phyloP scores from a whole-genome alignment of 2,888 invertebrate species.

The Syritta pipiens region DNA sequence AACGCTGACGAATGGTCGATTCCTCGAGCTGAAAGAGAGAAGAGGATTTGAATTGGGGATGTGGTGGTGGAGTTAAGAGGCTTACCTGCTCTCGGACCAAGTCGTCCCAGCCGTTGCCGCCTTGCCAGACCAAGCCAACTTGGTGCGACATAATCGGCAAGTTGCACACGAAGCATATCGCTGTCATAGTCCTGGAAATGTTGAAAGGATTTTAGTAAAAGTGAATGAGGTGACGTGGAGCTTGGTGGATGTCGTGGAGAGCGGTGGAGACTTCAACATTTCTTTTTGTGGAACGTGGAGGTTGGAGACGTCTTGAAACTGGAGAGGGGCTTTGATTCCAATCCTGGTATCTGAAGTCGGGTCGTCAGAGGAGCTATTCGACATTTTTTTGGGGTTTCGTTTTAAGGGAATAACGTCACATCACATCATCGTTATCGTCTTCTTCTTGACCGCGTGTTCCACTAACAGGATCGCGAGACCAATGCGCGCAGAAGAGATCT shows the following conservation, averaged over 20 bases:
- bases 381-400: too few relatives aligned
- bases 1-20: conserved; percentile 89
- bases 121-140: conserved; percentile 95
- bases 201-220: conserved; percentile 1
- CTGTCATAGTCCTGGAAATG: conserved; percentile 91
- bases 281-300: too few relatives aligned
- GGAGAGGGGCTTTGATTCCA: too few relatives aligned
- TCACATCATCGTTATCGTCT: too few relatives aligned
- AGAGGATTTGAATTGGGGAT: neutral
- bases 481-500: too few relatives aligned
- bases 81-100: conserved; percentile 88
- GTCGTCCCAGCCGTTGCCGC: conserved; percentile 97
- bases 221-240: neutral
- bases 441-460: too few relatives aligned
- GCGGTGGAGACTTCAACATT: conserved; percentile 5
- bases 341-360: too few relatives aligned
- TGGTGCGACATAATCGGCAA: conserved; percentile 96
- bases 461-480: too few relatives aligned
- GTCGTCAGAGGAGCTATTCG: too few relatives aligned
- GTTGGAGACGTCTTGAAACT: too few relatives aligned
- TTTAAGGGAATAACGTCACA: too few relatives aligned
- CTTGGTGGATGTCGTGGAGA: neutral
- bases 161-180: conserved; percentile 97
- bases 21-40: conserved; percentile 82
- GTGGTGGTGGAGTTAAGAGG: neutral